These are phyloP conservation scores for Charina bottae DNA, from an alignment of 2,113 vertebrate genomes.

Conservation along the genomic window DNA sequence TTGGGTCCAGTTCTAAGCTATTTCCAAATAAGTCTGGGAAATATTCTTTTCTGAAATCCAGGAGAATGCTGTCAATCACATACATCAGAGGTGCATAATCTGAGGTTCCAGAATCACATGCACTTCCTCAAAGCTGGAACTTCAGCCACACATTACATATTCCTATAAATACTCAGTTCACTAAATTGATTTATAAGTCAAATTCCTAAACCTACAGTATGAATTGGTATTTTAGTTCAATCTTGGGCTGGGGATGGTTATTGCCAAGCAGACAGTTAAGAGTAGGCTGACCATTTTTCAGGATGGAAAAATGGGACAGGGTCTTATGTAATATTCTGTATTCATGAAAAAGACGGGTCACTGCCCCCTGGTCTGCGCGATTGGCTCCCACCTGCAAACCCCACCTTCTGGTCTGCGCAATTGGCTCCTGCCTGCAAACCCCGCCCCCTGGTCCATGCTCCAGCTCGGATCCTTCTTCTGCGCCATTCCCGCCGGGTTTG, in stretches of 20 bases:
- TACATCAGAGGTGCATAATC: neutral
- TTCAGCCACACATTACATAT: neutral
- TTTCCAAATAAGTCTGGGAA: neutral
- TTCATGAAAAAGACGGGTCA: too few species aligned
- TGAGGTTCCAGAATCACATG: neutral
- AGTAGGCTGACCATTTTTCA: too few species aligned
- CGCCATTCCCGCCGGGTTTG: too few species aligned
- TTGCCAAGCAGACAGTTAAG: neutral
- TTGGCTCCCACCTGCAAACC: too few species aligned
- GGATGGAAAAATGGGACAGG: too few species aligned
- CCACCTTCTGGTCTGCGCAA: too few species aligned
- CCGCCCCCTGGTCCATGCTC: too few species aligned
- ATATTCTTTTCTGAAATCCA: neutral
- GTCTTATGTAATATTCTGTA: too few species aligned
- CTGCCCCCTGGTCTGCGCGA: too few species aligned
- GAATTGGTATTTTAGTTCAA: neutral
- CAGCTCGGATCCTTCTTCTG: too few species aligned
- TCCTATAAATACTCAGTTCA: neutral
- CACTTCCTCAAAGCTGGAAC: neutral
- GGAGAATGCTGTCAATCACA: neutral
- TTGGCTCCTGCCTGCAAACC: too few species aligned
- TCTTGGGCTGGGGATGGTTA: neutral
- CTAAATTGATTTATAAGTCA: neutral
- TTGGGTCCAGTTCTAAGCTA: neutral
- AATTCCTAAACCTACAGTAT: neutral